Conservation (phyloP, 2,888 invertebrate species). For the Hirtodrosophila alboralis region DNA sequence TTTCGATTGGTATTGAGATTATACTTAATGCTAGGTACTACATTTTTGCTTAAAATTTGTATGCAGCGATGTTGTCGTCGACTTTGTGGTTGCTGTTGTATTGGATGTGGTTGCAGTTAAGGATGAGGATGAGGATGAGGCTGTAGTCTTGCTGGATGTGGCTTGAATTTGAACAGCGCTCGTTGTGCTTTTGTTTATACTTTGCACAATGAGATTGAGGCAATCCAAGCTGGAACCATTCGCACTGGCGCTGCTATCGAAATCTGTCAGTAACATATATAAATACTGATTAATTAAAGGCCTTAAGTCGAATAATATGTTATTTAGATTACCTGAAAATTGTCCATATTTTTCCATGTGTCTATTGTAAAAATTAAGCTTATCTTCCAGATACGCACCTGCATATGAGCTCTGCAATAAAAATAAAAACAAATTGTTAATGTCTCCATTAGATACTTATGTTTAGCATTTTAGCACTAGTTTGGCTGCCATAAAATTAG, state of each 20-base stretch:
- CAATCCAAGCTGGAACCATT: constrained; percentile 88
- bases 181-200: constrained; percentile 85
- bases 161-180: constrained; percentile 24
- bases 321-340: constrained; percentile 79
- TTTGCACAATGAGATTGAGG: constrained; percentile 89
- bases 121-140: constrained; percentile 25
- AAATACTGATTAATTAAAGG: neutral
- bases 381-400: constrained; percentile 83
- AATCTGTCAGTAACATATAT: constrained; percentile 83
- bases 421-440: constrained; percentile 9
- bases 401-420: constrained; percentile 82
- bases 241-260: constrained; percentile 81
- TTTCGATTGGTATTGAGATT: neutral
- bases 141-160: constrained; percentile 33
- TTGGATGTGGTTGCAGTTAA: constrained; percentile 20
- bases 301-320: neutral
- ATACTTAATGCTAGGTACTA: constrained; percentile 69
- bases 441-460: constrained; percentile 15
- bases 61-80: constrained; percentile 62
- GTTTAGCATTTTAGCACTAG: neutral
- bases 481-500: constrained; percentile 28
- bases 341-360: constrained; percentile 82
- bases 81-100: constrained; percentile 18
- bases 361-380: constrained; percentile 81
- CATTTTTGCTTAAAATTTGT: constrained; percentile 83